Percentiles rank a stretch among this genome's conserved stretches.
Conservation (phyloP, 2,113 vertebrate species). For the Cettia cetti region DNA sequence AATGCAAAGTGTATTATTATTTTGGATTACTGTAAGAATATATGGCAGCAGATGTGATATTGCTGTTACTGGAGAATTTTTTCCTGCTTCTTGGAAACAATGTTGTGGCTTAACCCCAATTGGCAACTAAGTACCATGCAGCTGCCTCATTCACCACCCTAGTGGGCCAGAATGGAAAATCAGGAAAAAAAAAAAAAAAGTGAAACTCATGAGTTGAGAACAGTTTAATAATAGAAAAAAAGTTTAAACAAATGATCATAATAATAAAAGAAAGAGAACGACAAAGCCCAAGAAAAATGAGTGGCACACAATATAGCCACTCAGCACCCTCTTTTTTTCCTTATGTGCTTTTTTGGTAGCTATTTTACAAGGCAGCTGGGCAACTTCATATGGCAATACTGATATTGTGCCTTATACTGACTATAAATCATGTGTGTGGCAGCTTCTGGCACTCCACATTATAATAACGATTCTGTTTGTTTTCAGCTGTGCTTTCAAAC, state of each 20-base stretch:
- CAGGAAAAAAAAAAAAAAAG: background rate
- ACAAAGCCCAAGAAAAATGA: background rate
- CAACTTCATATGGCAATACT: background rate
- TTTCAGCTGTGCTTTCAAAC: background rate
- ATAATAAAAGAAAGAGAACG: background rate
- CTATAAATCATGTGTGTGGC: background rate
- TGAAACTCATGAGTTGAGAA: background rate
- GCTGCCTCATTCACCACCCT: background rate
- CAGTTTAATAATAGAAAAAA: background rate
- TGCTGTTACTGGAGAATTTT: background rate
- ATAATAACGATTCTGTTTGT: background rate
- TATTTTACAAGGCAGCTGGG: background rate
- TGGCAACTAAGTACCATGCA: background rate
- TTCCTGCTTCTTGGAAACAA: background rate
- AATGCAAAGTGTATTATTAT: background rate
- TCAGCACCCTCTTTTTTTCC: background rate
- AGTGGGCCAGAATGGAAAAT: background rate
- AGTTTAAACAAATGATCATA: fast-evolving
- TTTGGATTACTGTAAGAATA: background rate
- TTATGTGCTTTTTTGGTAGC: background rate
- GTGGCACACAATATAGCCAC: background rate
- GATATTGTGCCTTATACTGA: background rate
- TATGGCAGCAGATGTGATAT: background rate
- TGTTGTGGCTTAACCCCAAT: background rate
- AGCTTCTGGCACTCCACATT: background rate